Evolutionary conservation across 2,113 vertebrate species (phyloP).

Genomic region (Corythornis madagascariensis): DNA sequence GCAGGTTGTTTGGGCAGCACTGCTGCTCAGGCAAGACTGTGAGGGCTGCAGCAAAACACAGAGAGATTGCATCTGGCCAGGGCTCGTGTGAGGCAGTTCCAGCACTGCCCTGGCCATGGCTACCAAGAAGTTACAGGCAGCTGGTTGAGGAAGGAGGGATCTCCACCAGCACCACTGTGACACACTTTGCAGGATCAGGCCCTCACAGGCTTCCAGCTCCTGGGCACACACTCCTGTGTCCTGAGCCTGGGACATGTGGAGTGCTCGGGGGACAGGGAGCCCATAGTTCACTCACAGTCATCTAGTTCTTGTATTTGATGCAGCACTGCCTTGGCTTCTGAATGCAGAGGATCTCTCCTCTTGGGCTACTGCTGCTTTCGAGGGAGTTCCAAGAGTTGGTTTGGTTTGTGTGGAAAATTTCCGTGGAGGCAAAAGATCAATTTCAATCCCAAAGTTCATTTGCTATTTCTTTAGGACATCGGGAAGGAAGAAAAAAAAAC

Average conservation of each 20-base stretch:
- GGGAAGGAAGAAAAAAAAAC: not conserved
- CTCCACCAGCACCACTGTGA: not conserved
- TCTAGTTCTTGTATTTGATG: not conserved
- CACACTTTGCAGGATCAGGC: not conserved
- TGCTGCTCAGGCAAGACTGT: not conserved
- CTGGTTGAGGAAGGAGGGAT: not conserved
- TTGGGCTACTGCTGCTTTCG: not conserved
- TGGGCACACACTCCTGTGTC: no score
- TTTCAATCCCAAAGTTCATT: not conserved
- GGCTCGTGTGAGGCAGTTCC: not conserved
- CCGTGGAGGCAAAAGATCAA: not conserved
- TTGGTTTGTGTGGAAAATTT: not conserved
- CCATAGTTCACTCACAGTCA: not conserved
- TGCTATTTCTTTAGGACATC: not conserved
- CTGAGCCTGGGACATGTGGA: not conserved
- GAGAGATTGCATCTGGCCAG: not conserved
- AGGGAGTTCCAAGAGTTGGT: not conserved
- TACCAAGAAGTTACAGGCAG: accelerated
- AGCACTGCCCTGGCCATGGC: accelerated
- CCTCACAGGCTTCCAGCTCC: no score
- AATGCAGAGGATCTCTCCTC: not conserved
- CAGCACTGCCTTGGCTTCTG: not conserved
- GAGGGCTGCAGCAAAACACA: not conserved
- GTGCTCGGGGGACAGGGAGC: not conserved
- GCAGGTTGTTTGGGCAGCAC: not conserved